Evolutionary conservation across 2,888 invertebrate species (phyloP), one percentile per base, ranked within the genome.

Genomic region (Aleiodes testaceus): DNA sequence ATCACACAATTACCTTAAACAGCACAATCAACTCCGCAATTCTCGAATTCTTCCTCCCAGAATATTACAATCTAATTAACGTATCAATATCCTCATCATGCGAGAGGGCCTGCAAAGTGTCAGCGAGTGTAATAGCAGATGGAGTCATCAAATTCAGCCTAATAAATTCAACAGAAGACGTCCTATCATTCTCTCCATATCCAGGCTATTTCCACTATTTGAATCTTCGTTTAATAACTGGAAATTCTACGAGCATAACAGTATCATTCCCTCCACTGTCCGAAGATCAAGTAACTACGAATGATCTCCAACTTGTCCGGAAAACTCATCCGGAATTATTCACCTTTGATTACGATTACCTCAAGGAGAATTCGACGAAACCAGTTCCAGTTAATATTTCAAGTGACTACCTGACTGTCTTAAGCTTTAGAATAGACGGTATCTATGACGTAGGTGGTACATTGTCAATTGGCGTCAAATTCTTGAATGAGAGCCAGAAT

Each of bases 381-480:
- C 91, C 93, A 0, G 89, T 91, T 66, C 84, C 92, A 3, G 85
- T 95, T 22, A 93, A 94, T 81, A 83, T 95, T 53, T 92, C 92
- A 9, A 91, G 91, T 3, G 89, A 89, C 1, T 90, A 91, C 77
- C 89, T 92, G 30, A 91, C 91, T 50, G 90, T 92, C 0, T 88
- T 95, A 66, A 91, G 92, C 74, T 95, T 95, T 82, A 89, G 90
- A 69, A 89, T 96, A 11, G 91, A 92, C 45, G 90, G 92, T 70
- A 90, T 93, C 22, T 89, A 91, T 70, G 96, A 96, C 81, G 92
- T 94, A 42, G 97, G 97, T 0, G 96, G 96, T 0, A 95, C 94
- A 1, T 83, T 96, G 18, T 90, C 92, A 0, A 90, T 95, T 75
- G 93, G 93, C 65, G 88, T 94, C 0, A 93, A 93, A 66, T 89